Evolutionary conservation across 1,140 invertebrate genomes (phyloP).

Genomic region (Atopsyche davidsoni): DNA sequence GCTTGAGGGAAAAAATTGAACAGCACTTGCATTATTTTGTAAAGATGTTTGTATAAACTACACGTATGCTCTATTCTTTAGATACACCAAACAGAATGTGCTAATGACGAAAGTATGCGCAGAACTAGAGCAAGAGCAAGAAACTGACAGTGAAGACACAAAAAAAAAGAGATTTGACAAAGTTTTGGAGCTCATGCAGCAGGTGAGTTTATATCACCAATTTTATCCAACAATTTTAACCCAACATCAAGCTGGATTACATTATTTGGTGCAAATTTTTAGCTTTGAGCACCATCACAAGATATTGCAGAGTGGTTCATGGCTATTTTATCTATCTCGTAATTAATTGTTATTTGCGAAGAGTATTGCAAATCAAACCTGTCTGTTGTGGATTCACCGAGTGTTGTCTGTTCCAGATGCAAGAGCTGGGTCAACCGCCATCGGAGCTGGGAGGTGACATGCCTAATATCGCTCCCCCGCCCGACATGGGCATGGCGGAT

Average conservation of each 20-base stretch:
- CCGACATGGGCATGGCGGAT: constrained; percentile 7
- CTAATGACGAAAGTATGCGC: constrained; percentile 69
- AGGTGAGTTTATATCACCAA: constrained; percentile 44
- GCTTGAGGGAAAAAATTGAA: too few species aligned
- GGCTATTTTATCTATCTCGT: not conserved
- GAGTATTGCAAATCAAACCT: not conserved
- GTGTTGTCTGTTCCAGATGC: constrained; percentile 54
- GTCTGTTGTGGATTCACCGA: not conserved
- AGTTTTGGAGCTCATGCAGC: constrained; percentile 75
- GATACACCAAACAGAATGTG: constrained; percentile 69
- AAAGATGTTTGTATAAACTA: too few species aligned
- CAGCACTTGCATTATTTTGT: too few species aligned
- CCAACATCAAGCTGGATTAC: not conserved
- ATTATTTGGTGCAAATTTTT: not conserved
- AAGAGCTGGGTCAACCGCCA: constrained; percentile 79
- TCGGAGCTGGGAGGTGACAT: constrained; percentile 72
- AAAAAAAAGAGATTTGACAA: constrained; percentile 73
- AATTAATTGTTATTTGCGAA: not conserved
- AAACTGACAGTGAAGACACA: constrained; percentile 61
- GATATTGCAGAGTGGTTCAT: not conserved
- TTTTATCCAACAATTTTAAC: not conserved
- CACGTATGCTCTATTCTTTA: constrained; percentile 26
- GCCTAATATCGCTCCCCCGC: not conserved
- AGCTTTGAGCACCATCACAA: not conserved
- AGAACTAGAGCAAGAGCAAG: constrained; percentile 70